These are phyloP conservation scores for Barypeithes pellucidus DNA, from an alignment of 2,888 invertebrate genomes.

Conservation along the genomic window DNA sequence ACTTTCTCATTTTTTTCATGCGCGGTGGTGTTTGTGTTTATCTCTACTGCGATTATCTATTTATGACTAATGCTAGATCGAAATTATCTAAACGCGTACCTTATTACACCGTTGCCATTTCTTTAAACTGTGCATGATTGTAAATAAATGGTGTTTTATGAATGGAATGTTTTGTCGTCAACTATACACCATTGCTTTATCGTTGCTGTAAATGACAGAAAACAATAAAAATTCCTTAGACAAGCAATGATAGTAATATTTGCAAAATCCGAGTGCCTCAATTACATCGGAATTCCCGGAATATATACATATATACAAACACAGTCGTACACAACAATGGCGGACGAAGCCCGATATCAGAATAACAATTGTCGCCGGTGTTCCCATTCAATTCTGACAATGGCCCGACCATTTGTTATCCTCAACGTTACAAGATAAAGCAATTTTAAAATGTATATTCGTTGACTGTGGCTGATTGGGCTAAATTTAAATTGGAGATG, in stretches of 20 bases:
- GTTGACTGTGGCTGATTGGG: constrained; percentile 1
- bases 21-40: too few relatives aligned
- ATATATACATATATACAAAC: constrained; percentile 41
- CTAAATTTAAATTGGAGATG: constrained; percentile 15
- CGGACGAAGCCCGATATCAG: constrained; percentile 53
- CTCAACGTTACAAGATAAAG: constrained; percentile 46
- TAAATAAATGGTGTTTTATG: too few relatives aligned
- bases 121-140: too few relatives aligned
- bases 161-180: too few relatives aligned
- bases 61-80: too few relatives aligned
- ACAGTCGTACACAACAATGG: constrained; percentile 47
- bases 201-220: constrained; percentile 4
- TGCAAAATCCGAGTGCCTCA: constrained; percentile 26
- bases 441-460: constrained; percentile 30
- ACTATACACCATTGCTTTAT: neutral
- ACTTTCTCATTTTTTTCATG: too few relatives aligned
- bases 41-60: too few relatives aligned
- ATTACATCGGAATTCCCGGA: constrained; percentile 42
- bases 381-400: constrained; percentile 54
- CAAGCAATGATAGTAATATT: constrained; percentile 28
- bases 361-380: constrained; percentile 55
- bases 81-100: too few relatives aligned
- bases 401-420: constrained; percentile 52
- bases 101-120: too few relatives aligned
- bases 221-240: constrained; percentile 38